Conservation (phyloP, 2,113 vertebrate species). For the Ovis canadensis region DNA sequence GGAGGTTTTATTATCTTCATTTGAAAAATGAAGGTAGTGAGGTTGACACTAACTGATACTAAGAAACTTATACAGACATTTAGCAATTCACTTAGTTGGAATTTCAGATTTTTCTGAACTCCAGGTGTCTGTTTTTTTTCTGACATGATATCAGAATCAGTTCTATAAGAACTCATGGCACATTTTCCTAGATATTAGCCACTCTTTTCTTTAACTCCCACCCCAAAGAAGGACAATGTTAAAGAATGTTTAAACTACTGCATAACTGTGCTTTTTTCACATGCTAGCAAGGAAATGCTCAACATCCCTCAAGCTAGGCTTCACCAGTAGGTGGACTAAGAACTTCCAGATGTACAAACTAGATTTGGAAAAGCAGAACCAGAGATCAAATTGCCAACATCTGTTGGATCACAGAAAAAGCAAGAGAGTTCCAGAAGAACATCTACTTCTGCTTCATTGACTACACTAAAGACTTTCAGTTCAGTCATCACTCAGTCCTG, state of each 20-base stretch:
- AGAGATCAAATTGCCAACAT: neutral
- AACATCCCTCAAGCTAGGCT: neutral
- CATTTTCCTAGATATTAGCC: neutral
- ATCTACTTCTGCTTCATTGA: neutral
- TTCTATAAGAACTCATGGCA: neutral
- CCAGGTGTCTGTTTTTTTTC: neutral
- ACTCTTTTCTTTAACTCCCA: neutral
- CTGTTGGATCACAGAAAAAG: neutral
- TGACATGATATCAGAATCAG: neutral
- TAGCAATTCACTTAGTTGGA: neutral
- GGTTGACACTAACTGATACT: neutral
- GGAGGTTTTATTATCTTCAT: neutral
- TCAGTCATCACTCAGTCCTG: no score
- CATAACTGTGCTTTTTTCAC: neutral
- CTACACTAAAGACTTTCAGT: neutral
- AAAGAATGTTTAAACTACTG: neutral
- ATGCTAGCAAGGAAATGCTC: neutral
- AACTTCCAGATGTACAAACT: neutral
- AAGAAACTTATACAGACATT: neutral
- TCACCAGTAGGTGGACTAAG: neutral
- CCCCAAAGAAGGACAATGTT: neutral
- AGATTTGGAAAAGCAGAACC: neutral
- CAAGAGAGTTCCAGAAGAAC: neutral
- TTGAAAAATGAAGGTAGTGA: neutral
- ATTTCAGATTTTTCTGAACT: neutral